A percentile compares a stretch with the other conserved stretches of the same genome.
Conservation (phyloP, 2,797 vertebrate species). For the Neopelma chrysocephalum region DNA sequence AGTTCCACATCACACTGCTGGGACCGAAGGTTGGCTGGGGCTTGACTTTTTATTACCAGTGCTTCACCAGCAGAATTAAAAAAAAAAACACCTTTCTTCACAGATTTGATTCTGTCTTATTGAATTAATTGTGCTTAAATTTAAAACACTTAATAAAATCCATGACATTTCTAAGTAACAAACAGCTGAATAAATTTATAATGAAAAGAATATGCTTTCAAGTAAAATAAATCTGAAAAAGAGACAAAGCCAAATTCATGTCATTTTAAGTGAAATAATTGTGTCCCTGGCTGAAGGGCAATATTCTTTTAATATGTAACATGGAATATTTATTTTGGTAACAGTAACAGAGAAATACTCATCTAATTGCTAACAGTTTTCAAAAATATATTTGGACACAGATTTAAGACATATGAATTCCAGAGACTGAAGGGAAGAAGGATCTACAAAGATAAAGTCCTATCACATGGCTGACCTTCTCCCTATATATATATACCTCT, state of each 20-base stretch:
- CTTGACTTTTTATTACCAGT: neutral
- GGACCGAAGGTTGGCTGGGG: neutral
- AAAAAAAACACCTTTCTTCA: neutral
- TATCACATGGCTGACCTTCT: conserved; percentile 27
- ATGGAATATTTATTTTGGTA: conserved; percentile 60
- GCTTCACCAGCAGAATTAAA: neutral
- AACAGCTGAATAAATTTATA: conserved; percentile 17
- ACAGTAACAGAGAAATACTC: conserved; percentile 28
- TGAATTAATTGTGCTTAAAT: neutral
- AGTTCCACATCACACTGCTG: fast-evolving
- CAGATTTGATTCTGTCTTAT: neutral
- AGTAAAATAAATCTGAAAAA: conserved; percentile 22
- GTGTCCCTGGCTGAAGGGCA: neutral
- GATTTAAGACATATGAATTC: conserved; percentile 41
- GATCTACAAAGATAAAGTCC: conserved; percentile 5
- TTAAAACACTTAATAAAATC: neutral
- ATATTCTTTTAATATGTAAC: conserved; percentile 29
- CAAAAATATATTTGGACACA: neutral
- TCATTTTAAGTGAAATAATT: conserved; percentile 32
- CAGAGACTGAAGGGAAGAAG: conserved; percentile 3
- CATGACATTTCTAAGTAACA: neutral
- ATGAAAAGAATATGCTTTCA: conserved; percentile 23
- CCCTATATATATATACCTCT: neutral
- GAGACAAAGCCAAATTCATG: conserved; percentile 16
- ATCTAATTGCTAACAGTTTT: conserved; percentile 59